Evolutionary conservation across 2,113 vertebrate species (phyloP).

Genomic region (Furnarius figulus): DNA sequence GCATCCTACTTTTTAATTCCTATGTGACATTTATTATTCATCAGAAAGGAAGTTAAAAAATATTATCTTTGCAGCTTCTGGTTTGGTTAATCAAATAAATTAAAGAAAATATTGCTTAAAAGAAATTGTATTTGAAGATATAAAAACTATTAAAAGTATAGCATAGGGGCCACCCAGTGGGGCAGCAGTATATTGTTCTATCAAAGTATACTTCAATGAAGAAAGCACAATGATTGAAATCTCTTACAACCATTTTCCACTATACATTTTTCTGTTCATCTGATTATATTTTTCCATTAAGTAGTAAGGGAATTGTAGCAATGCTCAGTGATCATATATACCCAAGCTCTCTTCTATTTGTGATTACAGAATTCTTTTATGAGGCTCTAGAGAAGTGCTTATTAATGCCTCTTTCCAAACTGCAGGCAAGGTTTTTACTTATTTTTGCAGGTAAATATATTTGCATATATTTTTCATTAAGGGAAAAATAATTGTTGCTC

Average conservation of each 20-base stretch:
- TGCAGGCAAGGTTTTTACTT: neutral
- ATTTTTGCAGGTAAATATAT: neutral
- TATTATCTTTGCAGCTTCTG: conserved; percentile 70
- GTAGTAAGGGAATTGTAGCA: neutral
- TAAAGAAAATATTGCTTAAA: conserved; percentile 54
- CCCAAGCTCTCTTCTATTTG: neutral
- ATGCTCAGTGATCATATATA: neutral
- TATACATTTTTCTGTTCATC: neutral
- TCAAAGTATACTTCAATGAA: neutral
- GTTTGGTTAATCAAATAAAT: conserved; percentile 62
- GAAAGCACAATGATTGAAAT: neutral
- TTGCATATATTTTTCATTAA: neutral
- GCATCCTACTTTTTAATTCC: conserved; percentile 77
- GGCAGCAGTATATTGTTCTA: neutral
- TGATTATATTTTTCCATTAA: neutral
- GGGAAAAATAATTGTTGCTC: neutral
- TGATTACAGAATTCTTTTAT: neutral
- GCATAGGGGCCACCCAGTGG: conserved; percentile 13
- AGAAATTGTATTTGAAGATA: conserved; percentile 37
- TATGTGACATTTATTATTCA: conserved; percentile 82
- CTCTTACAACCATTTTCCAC: neutral
- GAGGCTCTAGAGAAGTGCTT: neutral
- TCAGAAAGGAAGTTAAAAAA: conserved; percentile 77
- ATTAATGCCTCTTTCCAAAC: neutral
- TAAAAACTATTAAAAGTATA: conserved; percentile 27